A percentile compares a stretch with the other conserved stretches of the same genome.
phyloP scores from a whole-genome alignment of 2,113 vertebrate species.

The Datnioides undecimradiatus region DNA sequence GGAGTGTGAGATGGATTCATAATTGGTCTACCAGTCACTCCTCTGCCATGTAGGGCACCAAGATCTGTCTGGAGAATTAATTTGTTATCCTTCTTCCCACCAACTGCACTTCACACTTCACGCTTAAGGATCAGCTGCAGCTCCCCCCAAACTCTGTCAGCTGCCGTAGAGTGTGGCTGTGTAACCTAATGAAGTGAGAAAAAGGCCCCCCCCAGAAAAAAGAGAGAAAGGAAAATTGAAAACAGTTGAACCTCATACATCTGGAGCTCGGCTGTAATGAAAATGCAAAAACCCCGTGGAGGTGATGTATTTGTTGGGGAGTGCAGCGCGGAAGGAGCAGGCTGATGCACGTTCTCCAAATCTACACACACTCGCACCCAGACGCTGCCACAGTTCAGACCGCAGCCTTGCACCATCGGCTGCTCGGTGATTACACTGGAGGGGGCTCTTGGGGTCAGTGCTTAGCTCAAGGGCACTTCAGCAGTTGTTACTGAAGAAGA shows the following conservation, averaged over 20 bases:
- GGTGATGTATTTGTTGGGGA: conserved; percentile 7
- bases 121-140: conserved; percentile 48
- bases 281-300: neutral
- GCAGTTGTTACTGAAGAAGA: conserved; percentile 49
- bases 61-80: conserved; percentile 66
- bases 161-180: conserved; percentile 21
- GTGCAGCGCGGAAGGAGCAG: neutral
- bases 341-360: conserved; percentile 37
- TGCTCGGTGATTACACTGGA: conserved; percentile 59
- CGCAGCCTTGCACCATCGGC: conserved; percentile 49
- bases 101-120: conserved; percentile 64
- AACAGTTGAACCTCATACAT: conserved; percentile 1
- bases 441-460: conserved; percentile 63
- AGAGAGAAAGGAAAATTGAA: neutral
- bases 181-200: conserved; percentile 55
- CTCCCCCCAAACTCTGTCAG: conserved; percentile 56
- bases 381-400: conserved; percentile 33
- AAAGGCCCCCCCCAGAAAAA: neutral
- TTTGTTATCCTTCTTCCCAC: conserved; percentile 65
- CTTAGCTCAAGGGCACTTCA: conserved; percentile 75
- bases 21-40: conserved; percentile 60
- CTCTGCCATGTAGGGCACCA: conserved; percentile 54
- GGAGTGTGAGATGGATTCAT: conserved; percentile 51
- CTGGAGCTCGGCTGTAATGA: neutral
- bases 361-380: conserved; percentile 48